A percentile compares a stretch with the other conserved stretches of the same genome.
These are phyloP conservation scores for Ceryle rudis DNA, from an alignment of 2,797 vertebrate species.

Conservation along the genomic window DNA sequence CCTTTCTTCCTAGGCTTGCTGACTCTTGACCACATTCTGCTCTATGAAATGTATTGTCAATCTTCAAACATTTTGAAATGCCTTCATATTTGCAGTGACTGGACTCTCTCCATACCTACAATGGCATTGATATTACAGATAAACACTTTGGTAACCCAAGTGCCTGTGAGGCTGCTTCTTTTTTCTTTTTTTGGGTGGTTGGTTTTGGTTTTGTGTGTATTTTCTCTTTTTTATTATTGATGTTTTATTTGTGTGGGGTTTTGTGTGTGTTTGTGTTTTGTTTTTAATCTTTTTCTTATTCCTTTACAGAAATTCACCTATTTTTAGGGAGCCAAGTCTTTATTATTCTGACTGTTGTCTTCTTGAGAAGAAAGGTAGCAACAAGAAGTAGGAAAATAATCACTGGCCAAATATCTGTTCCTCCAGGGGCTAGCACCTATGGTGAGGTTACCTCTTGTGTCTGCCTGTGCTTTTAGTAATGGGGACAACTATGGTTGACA, in stretches of 20 bases:
- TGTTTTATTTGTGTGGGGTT: no score
- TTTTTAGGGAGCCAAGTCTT: not conserved
- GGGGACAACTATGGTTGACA: no score
- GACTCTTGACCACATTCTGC: not conserved
- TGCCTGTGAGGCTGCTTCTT: not conserved
- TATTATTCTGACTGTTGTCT: not conserved
- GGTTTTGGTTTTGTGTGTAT: no score
- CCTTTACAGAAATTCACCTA: not conserved
- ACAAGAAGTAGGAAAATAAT: not conserved
- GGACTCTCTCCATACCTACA: not conserved
- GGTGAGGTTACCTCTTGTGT: not conserved
- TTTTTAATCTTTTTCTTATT: not conserved
- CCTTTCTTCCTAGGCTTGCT: not conserved
- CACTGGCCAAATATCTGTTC: not conserved
- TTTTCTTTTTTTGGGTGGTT: no score
- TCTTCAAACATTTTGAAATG: not conserved
- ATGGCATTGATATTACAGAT: not conserved
- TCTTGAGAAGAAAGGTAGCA: not conserved
- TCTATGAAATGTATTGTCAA: not conserved
- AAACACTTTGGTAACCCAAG: not conserved
- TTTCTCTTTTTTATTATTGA: not conserved
- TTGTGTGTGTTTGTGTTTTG: no score
- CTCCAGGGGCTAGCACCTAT: not conserved
- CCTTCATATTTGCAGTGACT: not conserved
- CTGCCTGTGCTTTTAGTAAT: not conserved